Percentiles rank a stretch among this genome's conserved stretches.
phyloP scores from a whole-genome alignment of 2,888 invertebrate species.

The Lissonota sp. region DNA sequence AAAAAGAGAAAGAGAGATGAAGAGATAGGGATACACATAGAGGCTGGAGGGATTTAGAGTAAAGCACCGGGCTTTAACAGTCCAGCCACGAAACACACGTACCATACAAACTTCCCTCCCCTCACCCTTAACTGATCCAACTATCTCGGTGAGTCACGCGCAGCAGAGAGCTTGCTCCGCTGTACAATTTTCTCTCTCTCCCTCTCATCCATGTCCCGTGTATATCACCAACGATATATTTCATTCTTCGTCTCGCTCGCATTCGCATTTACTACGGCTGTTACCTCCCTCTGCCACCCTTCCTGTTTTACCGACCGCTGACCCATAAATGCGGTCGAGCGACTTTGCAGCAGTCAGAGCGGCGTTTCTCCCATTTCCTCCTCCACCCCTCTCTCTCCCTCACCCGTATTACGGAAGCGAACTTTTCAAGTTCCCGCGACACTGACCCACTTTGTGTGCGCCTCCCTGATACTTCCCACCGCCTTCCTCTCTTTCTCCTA shows the following conservation, averaged over 20 bases:
- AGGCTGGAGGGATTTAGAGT: constrained; percentile 46
- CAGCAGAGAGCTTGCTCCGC: constrained; percentile 45
- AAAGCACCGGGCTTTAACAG: constrained; percentile 58
- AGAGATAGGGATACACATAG: constrained; percentile 23
- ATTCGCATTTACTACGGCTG: constrained; percentile 30
- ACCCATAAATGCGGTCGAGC: constrained; percentile 77
- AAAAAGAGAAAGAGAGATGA: constrained; percentile 39
- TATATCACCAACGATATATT: constrained; percentile 39
- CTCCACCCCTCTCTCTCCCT: constrained; percentile 59
- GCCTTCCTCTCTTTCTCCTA: constrained; percentile 27
- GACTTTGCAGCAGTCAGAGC: constrained; percentile 70
- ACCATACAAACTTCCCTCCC: constrained; percentile 47
- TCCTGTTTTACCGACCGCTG: constrained; percentile 78
- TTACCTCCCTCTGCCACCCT: constrained; percentile 68
- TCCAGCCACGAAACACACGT: constrained; percentile 67
- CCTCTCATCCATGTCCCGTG: constrained; percentile 12
- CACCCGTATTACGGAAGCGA: constrained; percentile 82
- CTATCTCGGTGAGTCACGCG: constrained; percentile 66
- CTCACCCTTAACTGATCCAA: constrained; percentile 50
- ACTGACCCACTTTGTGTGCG: constrained; percentile 82
- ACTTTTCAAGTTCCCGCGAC: constrained; percentile 84
- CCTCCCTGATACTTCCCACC: constrained; percentile 71
- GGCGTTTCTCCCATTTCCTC: constrained; percentile 64
- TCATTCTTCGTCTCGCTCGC: constrained; percentile 49
- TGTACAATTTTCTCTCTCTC: constrained; percentile 7